Evolutionary conservation across 2,888 invertebrate species (phyloP).

Genomic region (Schrankia costaestrigalis): DNA sequence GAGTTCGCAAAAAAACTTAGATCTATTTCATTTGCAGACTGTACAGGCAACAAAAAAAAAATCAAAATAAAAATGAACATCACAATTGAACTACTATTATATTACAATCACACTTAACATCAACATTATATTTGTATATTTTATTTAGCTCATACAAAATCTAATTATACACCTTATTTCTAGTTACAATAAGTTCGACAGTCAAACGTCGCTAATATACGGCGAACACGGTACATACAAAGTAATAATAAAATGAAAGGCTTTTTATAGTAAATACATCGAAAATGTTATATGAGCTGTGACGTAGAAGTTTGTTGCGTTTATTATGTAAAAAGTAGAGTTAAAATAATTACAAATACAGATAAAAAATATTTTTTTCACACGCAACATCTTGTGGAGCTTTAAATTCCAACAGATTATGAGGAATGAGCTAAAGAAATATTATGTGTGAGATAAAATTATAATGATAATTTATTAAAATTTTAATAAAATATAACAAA

Average conservation of each 20-base stretch:
- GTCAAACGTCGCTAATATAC: slow-evolving; percentile 48
- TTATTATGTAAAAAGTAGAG: slow-evolving; percentile 13
- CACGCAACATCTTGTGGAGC: too few relatives aligned
- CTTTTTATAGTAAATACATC: slow-evolving; percentile 58
- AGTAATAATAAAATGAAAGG: slow-evolving; percentile 38
- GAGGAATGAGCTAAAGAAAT: too few relatives aligned
- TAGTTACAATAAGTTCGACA: slow-evolving; percentile 55
- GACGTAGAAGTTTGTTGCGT: slow-evolving; percentile 8
- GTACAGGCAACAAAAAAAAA: not conserved
- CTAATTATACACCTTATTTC: slow-evolving; percentile 61
- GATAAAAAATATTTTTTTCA: too few relatives aligned
- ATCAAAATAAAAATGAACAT: slow-evolving; percentile 21
- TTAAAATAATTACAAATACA: too few relatives aligned
- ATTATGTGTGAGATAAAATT: too few relatives aligned
- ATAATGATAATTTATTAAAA: too few relatives aligned
- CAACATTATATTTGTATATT: slow-evolving; percentile 66
- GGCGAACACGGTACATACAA: slow-evolving; percentile 24
- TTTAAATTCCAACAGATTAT: too few relatives aligned
- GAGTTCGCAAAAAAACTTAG: not conserved
- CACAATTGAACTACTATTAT: slow-evolving; percentile 15
- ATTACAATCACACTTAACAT: slow-evolving; percentile 36
- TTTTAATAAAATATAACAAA: too few relatives aligned
- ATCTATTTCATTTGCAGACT: not conserved
- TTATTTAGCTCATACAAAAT: slow-evolving; percentile 74
- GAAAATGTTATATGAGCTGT: slow-evolving; percentile 42